Evolutionary conservation across 2,888 invertebrate species (phyloP), one percentile per base, ranked within the genome.

Genomic region (Eledona agricola): DNA sequence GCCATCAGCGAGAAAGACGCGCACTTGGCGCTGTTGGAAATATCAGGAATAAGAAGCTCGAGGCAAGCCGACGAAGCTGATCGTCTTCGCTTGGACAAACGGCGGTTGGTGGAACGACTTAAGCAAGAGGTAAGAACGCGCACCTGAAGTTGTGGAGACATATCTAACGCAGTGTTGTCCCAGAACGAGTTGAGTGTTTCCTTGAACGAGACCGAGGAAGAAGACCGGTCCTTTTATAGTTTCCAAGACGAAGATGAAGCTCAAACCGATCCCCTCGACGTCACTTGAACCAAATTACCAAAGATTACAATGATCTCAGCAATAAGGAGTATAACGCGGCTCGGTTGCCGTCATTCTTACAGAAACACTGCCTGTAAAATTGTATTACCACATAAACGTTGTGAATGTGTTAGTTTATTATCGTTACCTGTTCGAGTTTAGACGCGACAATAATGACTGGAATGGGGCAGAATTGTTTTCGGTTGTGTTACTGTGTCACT

Each of bases 1-100:
- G 87, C 89, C 2, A 87, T 94, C 54, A 90, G 89, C 67, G 93
- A 93, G 70, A 93, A 93, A 72, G 94, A 95, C 74, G 87, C 92
- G 5, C 89, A 90, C 74, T 83, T 95, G 64, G 93, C 91, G 0
- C 80, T 92, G 56, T 74, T 93, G 49, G 93, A 94, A 74, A 82
- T 89, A 69, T 84, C 85, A 47, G 88, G 87, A 4, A 83, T 86
- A 37, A 79, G 85, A 62, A 84, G 81, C 42, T 82, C 84, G 52
- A 78, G 73, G 35, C 86, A 87, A 66, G 83, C 84, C 19, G 81
- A 80, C 57, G 81, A 86, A 74, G 86, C 84, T 52, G 87, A 88
- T 38, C 79, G 80, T 63, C 80, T 93, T 43, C 85, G 81, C 68
- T 77, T 77, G 46, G 91, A 93, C 65, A 86, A 86, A 69, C 82